phyloP scores from a whole-genome alignment of 2,797 vertebrate genomes.

The Chelonia mydas region DNA sequence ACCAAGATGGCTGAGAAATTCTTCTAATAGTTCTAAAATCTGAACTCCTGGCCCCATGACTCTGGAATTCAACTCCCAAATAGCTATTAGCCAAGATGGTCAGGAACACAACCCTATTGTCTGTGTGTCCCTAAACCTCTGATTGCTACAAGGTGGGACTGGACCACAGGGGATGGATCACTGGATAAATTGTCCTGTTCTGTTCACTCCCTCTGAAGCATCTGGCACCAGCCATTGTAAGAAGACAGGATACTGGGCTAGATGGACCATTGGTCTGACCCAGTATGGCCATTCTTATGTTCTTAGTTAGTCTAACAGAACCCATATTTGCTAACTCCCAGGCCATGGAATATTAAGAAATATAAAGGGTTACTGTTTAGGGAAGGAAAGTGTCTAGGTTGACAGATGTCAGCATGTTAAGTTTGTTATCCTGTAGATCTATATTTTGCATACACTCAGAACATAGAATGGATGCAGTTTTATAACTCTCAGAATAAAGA shows the following conservation, averaged over 20 bases:
- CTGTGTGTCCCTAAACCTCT: neutral
- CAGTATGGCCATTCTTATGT: neutral
- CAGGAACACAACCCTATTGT: neutral
- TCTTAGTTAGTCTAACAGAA: neutral
- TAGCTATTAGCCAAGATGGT: neutral
- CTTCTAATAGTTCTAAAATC: neutral
- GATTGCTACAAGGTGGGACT: neutral
- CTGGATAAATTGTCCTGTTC: neutral
- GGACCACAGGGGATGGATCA: neutral
- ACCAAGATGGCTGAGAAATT: neutral
- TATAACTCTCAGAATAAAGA: neutral
- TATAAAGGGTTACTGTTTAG: neutral
- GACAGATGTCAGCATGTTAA: neutral
- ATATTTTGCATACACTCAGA: neutral
- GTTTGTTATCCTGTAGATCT: neutral
- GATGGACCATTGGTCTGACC: neutral
- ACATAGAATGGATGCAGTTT: neutral
- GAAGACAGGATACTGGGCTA: neutral
- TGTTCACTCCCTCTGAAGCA: neutral
- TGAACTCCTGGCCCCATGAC: neutral
- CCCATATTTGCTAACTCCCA: neutral
- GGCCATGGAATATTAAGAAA: neutral
- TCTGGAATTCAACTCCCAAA: neutral
- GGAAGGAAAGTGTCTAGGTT: neutral
- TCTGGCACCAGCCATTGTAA: neutral